Conservation (phyloP, 1,140 invertebrate genomes). For the Phthorimaea operculella region DNA sequence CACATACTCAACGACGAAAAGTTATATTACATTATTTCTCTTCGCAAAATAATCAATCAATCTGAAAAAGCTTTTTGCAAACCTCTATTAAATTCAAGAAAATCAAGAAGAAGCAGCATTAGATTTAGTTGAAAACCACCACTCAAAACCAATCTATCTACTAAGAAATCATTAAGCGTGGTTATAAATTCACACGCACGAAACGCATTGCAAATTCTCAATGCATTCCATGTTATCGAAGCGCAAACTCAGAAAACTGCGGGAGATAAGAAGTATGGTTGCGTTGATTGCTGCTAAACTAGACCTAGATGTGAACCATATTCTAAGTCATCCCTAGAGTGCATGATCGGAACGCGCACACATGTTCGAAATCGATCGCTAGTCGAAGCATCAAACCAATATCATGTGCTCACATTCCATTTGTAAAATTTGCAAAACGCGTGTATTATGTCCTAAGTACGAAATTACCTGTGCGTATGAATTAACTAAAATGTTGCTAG, state of each 20-base stretch:
- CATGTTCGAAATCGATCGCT: not conserved
- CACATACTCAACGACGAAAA: not conserved
- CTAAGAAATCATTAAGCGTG: constrained; percentile 54
- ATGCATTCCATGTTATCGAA: constrained; percentile 42
- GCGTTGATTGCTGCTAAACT: constrained; percentile 18
- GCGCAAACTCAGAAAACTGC: constrained; percentile 36
- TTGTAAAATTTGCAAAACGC: too few species aligned
- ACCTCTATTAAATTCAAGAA: constrained; percentile 20
- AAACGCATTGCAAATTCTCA: constrained; percentile 28
- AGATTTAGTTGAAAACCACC: constrained; percentile 53
- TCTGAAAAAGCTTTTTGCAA: constrained; percentile 37
- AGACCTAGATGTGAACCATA: constrained; percentile 24
- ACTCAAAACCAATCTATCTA: constrained; percentile 59
- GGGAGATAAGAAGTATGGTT: constrained; percentile 29
- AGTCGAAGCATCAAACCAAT: too few species aligned
- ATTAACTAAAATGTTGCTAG: too few species aligned
- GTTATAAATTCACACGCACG: constrained; percentile 46
- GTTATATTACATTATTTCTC: too few species aligned
- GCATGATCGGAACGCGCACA: constrained; percentile 12
- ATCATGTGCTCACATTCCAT: too few species aligned
- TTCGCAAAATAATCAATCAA: constrained; percentile 30
- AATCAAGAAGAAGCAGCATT: constrained; percentile 45
- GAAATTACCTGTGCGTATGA: not conserved
- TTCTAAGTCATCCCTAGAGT: constrained; percentile 25
- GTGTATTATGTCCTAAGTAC: not conserved